A percentile compares a stretch with the other conserved stretches of the same genome.
phyloP scores from a whole-genome alignment of 2,888 invertebrate species.

The Nemapogon koenigi region DNA sequence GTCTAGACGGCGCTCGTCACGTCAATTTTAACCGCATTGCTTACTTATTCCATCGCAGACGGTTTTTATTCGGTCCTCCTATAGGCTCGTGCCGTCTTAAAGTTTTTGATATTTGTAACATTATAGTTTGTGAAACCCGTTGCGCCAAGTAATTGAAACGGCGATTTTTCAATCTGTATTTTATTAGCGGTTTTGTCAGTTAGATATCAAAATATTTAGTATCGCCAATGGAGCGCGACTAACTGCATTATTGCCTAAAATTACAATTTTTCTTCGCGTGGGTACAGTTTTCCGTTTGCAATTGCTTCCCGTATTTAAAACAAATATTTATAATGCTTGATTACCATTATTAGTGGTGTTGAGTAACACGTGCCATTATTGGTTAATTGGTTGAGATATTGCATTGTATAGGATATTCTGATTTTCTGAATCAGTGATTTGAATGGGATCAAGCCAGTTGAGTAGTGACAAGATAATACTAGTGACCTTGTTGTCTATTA shows the following conservation, averaged over 20 bases:
- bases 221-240: slow-evolving; percentile 4
- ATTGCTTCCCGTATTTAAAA: slow-evolving; percentile 29
- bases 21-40: no score
- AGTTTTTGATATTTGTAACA: no score
- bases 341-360: slow-evolving; percentile 6
- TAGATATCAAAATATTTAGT: not conserved
- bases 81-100: no score
- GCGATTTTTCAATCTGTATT: no score
- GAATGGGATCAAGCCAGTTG: slow-evolving; percentile 4
- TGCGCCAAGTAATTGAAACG: no score
- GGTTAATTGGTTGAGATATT: no score
- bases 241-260: slow-evolving; percentile 26
- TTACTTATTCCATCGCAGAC: no score
- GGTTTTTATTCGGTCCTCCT: no score
- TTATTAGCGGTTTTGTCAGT: no score
- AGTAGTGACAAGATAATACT: slow-evolving; percentile 18
- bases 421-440: not conserved
- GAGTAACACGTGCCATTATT: slow-evolving; percentile 1
- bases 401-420: not conserved
- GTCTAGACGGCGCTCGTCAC: no score
- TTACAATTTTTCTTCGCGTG: slow-evolving; percentile 29
- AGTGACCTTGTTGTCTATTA: slow-evolving; percentile 33
- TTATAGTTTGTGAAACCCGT: no score
- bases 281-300: slow-evolving; percentile 26
- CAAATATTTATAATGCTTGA: slow-evolving; percentile 1